Evolutionary conservation across 2,797 vertebrate genomes (phyloP).

Genomic region (Microhierax caerulescens): DNA sequence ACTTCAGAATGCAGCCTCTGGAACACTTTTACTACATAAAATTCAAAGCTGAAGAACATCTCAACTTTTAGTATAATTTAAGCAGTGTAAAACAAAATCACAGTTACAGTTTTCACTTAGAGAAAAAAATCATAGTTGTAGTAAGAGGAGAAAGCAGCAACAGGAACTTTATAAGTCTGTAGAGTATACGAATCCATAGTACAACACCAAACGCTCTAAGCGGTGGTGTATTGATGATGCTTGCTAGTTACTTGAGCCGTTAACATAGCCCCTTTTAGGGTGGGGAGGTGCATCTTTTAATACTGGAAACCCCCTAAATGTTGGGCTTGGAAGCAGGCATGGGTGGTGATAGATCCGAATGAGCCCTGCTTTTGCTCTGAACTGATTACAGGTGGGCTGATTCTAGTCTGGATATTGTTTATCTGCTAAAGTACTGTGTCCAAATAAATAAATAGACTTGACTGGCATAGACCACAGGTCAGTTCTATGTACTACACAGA

Average conservation of each 20-base stretch:
- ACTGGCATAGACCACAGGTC: background rate
- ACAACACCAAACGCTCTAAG: background rate
- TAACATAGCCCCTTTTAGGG: background rate
- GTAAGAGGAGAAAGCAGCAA: background rate
- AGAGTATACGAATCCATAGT: background rate
- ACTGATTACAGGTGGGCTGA: background rate
- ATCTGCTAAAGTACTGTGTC: background rate
- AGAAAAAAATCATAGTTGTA: background rate
- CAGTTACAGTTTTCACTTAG: background rate
- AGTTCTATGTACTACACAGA: background rate
- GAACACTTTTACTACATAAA: background rate
- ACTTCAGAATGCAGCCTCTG: background rate
- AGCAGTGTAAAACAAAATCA: background rate
- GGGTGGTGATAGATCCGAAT: background rate
- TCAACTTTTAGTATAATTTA: background rate
- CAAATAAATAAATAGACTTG: background rate
- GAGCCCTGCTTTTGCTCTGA: background rate
- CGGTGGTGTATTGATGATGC: background rate
- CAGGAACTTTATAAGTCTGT: background rate
- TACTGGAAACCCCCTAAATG: background rate
- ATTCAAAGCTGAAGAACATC: background rate
- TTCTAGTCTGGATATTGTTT: background rate
- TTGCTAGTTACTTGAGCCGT: background rate
- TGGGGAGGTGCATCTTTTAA: background rate
- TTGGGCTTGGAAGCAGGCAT: background rate